Percentiles rank a stretch among this genome's conserved stretches.
These are phyloP conservation scores for Megathymus violae DNA, from an alignment of 1,140 invertebrate species.

Conservation along the genomic window DNA sequence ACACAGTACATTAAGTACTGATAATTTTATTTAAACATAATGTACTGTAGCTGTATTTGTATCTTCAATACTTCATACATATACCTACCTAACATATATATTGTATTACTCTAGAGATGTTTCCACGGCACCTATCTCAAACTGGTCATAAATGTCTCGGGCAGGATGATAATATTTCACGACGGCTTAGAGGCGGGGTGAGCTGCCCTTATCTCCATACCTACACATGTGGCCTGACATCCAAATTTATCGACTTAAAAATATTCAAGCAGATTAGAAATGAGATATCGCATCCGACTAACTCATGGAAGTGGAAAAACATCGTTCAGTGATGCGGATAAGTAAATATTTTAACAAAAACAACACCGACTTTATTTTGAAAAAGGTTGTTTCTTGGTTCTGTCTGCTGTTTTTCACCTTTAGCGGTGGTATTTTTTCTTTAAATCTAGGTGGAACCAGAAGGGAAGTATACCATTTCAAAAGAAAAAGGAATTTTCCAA, in stretches of 20 bases:
- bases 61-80: no score
- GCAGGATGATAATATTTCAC: slow-evolving; percentile 82
- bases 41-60: slow-evolving; percentile 24
- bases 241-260: slow-evolving; percentile 81
- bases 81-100: no score
- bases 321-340: slow-evolving; percentile 18
- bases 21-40: slow-evolving; percentile 22
- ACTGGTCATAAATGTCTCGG: slow-evolving; percentile 73
- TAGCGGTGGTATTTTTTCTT: no score
- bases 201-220: slow-evolving; percentile 64
- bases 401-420: no score
- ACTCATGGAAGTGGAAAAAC: slow-evolving; percentile 30
- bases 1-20: no score
- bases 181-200: slow-evolving; percentile 63
- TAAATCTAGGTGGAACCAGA: no score
- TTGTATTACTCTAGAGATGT: slow-evolving; percentile 66
- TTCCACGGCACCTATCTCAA: slow-evolving; percentile 75
- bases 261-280: slow-evolving; percentile 72
- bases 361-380: no score
- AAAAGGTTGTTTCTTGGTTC: no score
- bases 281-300: slow-evolving; percentile 57
- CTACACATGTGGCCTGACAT: slow-evolving; percentile 78
- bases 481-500: no score
- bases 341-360: no score
- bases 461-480: no score